Evolutionary conservation across 2,113 vertebrate species (phyloP).

Genomic region (Melanostigma gelatinosum): DNA sequence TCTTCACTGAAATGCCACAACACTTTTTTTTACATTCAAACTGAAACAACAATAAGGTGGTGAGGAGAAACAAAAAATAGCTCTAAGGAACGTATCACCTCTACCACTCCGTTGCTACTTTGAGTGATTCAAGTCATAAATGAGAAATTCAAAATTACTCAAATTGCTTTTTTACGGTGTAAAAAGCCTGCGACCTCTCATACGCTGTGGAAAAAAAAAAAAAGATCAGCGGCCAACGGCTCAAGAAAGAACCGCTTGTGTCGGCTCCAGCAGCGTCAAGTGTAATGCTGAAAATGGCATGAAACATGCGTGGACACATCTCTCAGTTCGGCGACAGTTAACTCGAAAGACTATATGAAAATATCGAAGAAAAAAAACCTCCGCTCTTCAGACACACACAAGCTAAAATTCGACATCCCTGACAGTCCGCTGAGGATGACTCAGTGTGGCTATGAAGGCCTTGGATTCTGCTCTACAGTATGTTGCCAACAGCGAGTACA

Average conservation of each 20-base stretch:
- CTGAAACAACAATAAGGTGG: slow-evolving; percentile 11
- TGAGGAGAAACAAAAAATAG: slow-evolving; percentile 16
- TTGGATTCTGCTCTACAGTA: slow-evolving; percentile 59
- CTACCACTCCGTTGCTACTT: slow-evolving; percentile 50
- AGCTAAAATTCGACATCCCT: slow-evolving; percentile 32
- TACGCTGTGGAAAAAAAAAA: slow-evolving; percentile 19
- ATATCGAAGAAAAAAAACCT: slow-evolving; percentile 7
- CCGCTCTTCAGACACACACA: slow-evolving; percentile 13
- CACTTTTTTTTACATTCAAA: background rate
- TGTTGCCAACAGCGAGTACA: slow-evolving; percentile 44
- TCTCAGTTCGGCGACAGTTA: slow-evolving; percentile 43
- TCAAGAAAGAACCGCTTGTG: slow-evolving; percentile 3
- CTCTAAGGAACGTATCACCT: slow-evolving; percentile 6
- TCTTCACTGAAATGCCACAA: background rate
- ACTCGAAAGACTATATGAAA: slow-evolving; percentile 27
- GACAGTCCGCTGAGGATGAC: slow-evolving; percentile 34
- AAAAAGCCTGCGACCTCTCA: slow-evolving; percentile 3
- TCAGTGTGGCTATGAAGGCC: slow-evolving; percentile 44
- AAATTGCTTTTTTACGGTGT: background rate
- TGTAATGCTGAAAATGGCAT: slow-evolving; percentile 8
- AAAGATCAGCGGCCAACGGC: background rate
- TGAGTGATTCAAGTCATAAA: slow-evolving; percentile 29
- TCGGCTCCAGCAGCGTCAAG: slow-evolving; percentile 10
- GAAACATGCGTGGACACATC: slow-evolving; percentile 34
- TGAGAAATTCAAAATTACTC: background rate